Percentiles rank a stretch among this genome's conserved stretches.
Conservation (phyloP, 2,888 invertebrate genomes). For the Rhimphoctona megacephalus region DNA sequence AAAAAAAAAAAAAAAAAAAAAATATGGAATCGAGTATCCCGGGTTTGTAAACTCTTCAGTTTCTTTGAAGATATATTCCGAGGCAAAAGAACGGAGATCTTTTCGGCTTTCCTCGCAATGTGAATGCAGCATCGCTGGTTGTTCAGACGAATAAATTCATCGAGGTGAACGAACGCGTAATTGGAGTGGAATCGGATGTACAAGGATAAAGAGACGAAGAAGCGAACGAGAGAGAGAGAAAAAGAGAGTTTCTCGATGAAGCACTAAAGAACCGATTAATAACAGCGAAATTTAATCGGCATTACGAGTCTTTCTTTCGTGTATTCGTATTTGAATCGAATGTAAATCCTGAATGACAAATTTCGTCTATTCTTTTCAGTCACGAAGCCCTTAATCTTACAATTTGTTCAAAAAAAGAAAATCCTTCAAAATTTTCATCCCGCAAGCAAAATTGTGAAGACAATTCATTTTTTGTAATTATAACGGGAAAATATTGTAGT, state of each 20-base stretch:
- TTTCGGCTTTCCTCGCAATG: slow-evolving; percentile 7
- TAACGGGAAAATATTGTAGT: background rate
- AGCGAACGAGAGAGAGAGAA: slow-evolving; percentile 39
- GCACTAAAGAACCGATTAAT: slow-evolving; percentile 78
- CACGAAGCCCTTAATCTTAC: background rate
- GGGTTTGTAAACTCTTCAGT: background rate
- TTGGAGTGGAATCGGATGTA: slow-evolving; percentile 46
- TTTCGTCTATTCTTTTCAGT: background rate
- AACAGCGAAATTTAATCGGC: slow-evolving; percentile 73
- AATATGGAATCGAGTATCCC: slow-evolving; percentile 11
- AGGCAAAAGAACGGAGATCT: slow-evolving; percentile 8
- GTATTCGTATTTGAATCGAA: slow-evolving; percentile 45
- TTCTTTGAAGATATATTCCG: background rate
- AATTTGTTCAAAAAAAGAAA: background rate
- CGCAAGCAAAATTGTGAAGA: background rate
- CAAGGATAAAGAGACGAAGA: slow-evolving; percentile 16
- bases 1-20: slow-evolving; percentile 19
- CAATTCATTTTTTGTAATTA: background rate
- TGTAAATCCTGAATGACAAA: background rate
- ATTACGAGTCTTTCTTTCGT: slow-evolving; percentile 66
- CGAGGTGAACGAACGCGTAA: slow-evolving; percentile 40
- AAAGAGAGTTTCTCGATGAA: slow-evolving; percentile 27
- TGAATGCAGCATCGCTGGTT: slow-evolving; percentile 58
- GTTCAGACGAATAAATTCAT: slow-evolving; percentile 40
- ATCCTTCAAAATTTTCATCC: background rate